Conservation (phyloP, 1,140 invertebrate genomes). For the Battus philenor region DNA sequence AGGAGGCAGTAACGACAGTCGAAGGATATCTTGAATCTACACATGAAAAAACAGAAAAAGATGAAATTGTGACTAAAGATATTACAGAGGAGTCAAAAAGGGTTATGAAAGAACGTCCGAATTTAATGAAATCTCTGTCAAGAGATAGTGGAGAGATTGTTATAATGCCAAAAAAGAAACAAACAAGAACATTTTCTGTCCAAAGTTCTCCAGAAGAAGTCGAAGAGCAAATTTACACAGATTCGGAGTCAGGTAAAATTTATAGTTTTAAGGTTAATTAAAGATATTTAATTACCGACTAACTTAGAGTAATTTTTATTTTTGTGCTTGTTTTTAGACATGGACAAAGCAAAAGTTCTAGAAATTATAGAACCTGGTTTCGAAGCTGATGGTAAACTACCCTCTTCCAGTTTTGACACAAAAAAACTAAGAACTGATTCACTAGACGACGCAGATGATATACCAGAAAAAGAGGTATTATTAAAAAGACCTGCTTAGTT, state of each 20-base stretch:
- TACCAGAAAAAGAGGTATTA: constrained; percentile 73
- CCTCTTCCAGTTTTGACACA: constrained; percentile 63
- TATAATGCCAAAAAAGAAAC: constrained; percentile 69
- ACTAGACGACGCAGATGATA: constrained; percentile 73
- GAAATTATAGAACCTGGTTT: constrained; percentile 73
- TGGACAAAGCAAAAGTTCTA: constrained; percentile 73
- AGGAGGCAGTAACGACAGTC: constrained; percentile 62
- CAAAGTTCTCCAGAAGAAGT: constrained; percentile 75
- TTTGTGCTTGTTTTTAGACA: constrained; percentile 60
- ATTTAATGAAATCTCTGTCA: constrained; percentile 59
- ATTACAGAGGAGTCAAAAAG: constrained; percentile 39
- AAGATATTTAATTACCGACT: too few species aligned
- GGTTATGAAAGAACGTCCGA: constrained; percentile 49
- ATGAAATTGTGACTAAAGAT: constrained; percentile 35
- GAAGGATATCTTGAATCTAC: constrained; percentile 52
- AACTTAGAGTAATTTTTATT: too few species aligned
- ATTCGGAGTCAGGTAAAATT: constrained; percentile 70
- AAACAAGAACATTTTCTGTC: constrained; percentile 66
- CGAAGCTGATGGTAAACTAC: constrained; percentile 60
- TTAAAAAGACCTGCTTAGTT: too few species aligned
- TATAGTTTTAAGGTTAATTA: constrained; percentile 1
- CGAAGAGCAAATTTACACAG: constrained; percentile 74
- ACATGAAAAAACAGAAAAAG: constrained; percentile 31
- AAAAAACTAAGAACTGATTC: constrained; percentile 71
- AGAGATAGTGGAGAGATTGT: constrained; percentile 65